phyloP scores from a whole-genome alignment of 2,888 invertebrate species.

The Sisyra nigra region DNA sequence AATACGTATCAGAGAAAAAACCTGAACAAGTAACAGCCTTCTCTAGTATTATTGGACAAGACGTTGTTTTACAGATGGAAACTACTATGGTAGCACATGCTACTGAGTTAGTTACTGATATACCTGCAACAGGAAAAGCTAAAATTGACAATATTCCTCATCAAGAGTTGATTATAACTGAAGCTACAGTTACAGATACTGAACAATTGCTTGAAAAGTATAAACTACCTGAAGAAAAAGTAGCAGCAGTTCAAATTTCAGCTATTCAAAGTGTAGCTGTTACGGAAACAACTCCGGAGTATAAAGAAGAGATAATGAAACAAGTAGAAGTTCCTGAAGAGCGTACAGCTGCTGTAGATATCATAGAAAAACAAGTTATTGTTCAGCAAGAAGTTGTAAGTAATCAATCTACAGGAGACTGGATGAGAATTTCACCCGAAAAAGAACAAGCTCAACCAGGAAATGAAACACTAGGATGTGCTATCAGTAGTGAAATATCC shows the following conservation, averaged over 20 bases:
- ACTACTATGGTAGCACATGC: slow-evolving; percentile 28
- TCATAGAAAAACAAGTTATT: slow-evolving; percentile 33
- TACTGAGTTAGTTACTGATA: slow-evolving; percentile 26
- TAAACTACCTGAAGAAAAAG: slow-evolving; percentile 35
- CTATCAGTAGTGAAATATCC: slow-evolving; percentile 29
- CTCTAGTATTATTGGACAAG: slow-evolving; percentile 27
- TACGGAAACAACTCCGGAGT: slow-evolving; percentile 34
- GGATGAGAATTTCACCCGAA: slow-evolving; percentile 25
- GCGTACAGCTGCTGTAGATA: slow-evolving; percentile 34
- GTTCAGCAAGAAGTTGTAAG: slow-evolving; percentile 30
- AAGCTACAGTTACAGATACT: slow-evolving; percentile 37
- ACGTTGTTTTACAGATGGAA: slow-evolving; percentile 30
- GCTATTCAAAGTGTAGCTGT: slow-evolving; percentile 42
- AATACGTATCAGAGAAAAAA: slow-evolving; percentile 22
- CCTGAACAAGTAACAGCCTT: slow-evolving; percentile 26
- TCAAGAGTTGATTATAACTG: slow-evolving; percentile 34
- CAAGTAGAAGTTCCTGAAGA: slow-evolving; percentile 24
- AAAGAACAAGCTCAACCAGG: slow-evolving; percentile 26
- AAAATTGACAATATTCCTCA: slow-evolving; percentile 30
- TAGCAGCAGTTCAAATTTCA: slow-evolving; percentile 33
- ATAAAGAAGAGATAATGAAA: slow-evolving; percentile 33
- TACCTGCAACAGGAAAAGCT: slow-evolving; percentile 28
- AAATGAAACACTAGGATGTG: slow-evolving; percentile 28
- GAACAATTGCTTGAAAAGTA: slow-evolving; percentile 29
- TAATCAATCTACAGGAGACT: slow-evolving; percentile 29